Evolutionary conservation across 2,888 invertebrate species (phyloP), one percentile per base, ranked within the genome.

Genomic region (Hydraecia micacea): DNA sequence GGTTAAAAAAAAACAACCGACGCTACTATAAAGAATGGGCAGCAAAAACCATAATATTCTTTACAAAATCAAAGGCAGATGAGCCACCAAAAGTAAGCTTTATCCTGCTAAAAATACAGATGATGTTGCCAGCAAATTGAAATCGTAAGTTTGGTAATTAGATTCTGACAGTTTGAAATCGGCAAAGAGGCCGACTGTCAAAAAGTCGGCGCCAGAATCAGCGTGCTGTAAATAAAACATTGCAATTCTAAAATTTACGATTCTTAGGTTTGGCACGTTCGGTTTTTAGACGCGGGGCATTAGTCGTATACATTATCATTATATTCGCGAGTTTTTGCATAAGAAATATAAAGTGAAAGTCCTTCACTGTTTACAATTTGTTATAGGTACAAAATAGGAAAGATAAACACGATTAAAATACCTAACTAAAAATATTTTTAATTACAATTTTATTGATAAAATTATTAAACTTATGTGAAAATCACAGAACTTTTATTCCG

Each of bases 181-280:
- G 91, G 92, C 95, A 96, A 96, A 96, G 95, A 93, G 89, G 92
- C 96, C 96, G 96, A 94, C 95, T 96, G 96, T 96, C 96, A 95
- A 95, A 95, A 95, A 94, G 91, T 90, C 94, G 96, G 96, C 96
- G 96, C 96, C 96, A 94, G 90, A 88, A 91, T 91, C 92, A 91
- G 91, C 91, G 93, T 90, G 95, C 90, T 91, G 93, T 94, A 95
- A 95, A 95, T 94, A 95, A 96, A 95, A 93, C 93, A 93, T 90
- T 88, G 91, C 89, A 91, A 92, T 88, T 86, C 91, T 90, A 88
- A 93, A 93, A 94, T 93, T 93, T 91, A 92, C 91, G 90, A 90
- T 92, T 91, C 88, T 91, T 87, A 89, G 87, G 90, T 91, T 91
- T 91, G 88, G 87, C 87, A 90, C 89, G 88, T 90, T 91, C 90